Conservation (phyloP, 2,797 vertebrate species). For the Anniella stebbinsi region DNA sequence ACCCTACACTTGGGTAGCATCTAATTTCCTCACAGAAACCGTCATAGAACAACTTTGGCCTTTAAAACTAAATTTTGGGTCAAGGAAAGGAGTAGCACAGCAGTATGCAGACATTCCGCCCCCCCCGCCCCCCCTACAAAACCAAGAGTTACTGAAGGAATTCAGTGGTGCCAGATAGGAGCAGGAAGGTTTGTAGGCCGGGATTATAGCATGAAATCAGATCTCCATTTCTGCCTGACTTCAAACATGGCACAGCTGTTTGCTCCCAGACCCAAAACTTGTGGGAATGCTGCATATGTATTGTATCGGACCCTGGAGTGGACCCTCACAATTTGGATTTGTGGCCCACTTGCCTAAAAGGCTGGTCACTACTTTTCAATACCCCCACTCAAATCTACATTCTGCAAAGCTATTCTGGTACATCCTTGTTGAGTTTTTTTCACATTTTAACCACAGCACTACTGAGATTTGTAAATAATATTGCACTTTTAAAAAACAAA, state of each 20-base stretch:
- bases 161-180: not conserved
- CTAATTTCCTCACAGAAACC: not conserved
- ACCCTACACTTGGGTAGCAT: not conserved
- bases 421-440: not conserved
- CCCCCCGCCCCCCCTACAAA: not conserved
- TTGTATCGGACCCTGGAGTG: not conserved
- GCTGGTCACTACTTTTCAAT: not conserved
- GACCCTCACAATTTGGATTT: not conserved
- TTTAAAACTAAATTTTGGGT: not conserved
- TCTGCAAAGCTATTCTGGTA: not conserved
- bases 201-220: not conserved
- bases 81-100: not conserved
- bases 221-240: not conserved
- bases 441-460: not conserved
- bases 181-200: not conserved
- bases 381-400: not conserved
- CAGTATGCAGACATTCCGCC: not conserved
- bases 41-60: not conserved
- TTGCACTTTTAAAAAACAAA: not conserved
- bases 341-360: not conserved
- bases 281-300: not conserved
- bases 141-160: not conserved
- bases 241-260: not conserved
- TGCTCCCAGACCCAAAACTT: not conserved
- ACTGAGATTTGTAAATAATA: not conserved